These are phyloP conservation scores for Pemphredon lugubris DNA, from an alignment of 2,888 invertebrate species.

Conservation along the genomic window DNA sequence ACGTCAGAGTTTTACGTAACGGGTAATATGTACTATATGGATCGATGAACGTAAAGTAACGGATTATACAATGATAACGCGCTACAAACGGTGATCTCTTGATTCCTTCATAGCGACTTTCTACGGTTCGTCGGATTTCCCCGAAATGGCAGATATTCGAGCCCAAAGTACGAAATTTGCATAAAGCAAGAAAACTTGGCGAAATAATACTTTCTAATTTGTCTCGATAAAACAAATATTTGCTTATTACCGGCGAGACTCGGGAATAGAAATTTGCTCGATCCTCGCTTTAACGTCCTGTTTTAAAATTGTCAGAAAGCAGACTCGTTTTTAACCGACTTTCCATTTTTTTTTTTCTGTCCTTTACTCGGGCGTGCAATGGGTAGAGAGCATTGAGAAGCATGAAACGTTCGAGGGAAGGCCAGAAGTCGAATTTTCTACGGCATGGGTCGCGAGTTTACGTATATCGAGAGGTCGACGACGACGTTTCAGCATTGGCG, in stretches of 20 bases:
- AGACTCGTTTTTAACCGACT: background rate
- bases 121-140: too few species aligned
- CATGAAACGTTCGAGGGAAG: constrained; percentile 22
- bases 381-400: too few species aligned
- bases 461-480: constrained; percentile 54
- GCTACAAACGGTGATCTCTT: too few species aligned
- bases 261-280: constrained; percentile 2
- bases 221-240: background rate
- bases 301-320: background rate
- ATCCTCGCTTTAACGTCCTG: background rate
- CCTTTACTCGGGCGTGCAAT: too few species aligned
- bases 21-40: constrained; percentile 18
- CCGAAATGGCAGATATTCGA: too few species aligned
- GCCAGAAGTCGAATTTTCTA: constrained; percentile 45
- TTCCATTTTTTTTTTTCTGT: constrained; percentile 13
- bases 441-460: constrained; percentile 38
- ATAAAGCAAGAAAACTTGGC: too few species aligned
- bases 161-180: too few species aligned
- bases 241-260: background rate
- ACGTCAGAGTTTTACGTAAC: constrained; percentile 31
- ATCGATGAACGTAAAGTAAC: background rate
- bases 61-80: constrained; percentile 17
- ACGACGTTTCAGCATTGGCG: constrained; percentile 60
- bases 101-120: too few species aligned
- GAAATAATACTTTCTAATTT: too few species aligned